Evolutionary conservation across 2,797 vertebrate species (phyloP).

Genomic region (Tympanoctomys barrerae): DNA sequence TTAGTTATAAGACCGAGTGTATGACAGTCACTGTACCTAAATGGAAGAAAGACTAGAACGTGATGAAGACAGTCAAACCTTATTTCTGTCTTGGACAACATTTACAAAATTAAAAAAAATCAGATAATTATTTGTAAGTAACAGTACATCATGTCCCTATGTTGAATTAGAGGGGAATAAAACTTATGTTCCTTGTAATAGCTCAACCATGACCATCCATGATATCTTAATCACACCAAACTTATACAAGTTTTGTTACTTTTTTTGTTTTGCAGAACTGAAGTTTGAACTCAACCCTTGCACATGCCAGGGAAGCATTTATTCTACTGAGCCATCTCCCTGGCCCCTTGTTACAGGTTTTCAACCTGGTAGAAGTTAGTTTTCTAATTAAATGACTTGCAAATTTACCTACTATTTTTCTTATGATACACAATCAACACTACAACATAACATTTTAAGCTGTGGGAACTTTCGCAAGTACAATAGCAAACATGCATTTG

Average conservation of each 20-base stretch:
- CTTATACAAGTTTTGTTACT: background rate
- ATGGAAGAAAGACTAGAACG: background rate
- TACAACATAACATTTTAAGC: slow-evolving; percentile 75
- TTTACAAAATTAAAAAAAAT: background rate
- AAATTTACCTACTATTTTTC: slow-evolving; percentile 73
- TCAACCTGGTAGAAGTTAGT: slow-evolving; percentile 44
- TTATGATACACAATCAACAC: slow-evolving; percentile 62
- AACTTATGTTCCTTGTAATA: background rate
- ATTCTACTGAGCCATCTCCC: too few relatives aligned
- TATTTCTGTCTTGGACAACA: slow-evolving; percentile 12
- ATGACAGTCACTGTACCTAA: slow-evolving; percentile 24
- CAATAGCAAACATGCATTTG: slow-evolving; percentile 47
- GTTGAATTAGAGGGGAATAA: background rate
- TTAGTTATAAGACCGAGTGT: slow-evolving; percentile 37
- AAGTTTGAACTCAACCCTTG: too few relatives aligned
- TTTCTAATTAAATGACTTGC: slow-evolving; percentile 65
- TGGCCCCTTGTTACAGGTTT: background rate
- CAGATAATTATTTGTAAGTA: background rate
- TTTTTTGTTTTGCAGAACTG: too few relatives aligned
- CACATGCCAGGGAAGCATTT: too few relatives aligned
- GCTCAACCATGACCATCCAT: background rate
- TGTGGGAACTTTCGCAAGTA: slow-evolving; percentile 64
- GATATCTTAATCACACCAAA: background rate
- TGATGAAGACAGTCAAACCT: background rate
- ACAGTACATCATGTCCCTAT: background rate